Evolutionary conservation across 2,888 invertebrate genomes (phyloP).

Genomic region (Acheta domesticus): DNA sequence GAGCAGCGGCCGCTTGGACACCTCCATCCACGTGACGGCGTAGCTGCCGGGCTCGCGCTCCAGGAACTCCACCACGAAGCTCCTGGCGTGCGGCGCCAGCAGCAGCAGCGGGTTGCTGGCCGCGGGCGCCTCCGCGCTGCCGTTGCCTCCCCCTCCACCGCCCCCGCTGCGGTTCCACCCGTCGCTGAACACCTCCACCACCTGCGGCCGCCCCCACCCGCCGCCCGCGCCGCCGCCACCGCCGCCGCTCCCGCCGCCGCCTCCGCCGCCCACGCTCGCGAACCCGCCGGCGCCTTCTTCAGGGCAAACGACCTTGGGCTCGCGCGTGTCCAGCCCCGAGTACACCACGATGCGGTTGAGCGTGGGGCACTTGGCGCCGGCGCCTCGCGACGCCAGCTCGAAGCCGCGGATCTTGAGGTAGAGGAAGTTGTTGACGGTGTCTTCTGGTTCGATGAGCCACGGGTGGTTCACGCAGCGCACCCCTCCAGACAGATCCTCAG

Average conservation of each 20-base stretch:
- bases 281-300: constrained; percentile 54
- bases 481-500: constrained; percentile 39
- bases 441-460: constrained; percentile 74
- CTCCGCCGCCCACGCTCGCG: constrained; percentile 50
- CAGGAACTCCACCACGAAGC: constrained; percentile 71
- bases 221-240: constrained; percentile 69
- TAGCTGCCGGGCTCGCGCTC: constrained; percentile 71
- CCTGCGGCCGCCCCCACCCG: constrained; percentile 42
- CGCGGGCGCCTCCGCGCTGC: constrained; percentile 36
- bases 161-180: constrained; percentile 56
- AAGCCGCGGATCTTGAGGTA: constrained; percentile 68
- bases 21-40: constrained; percentile 73
- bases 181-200: constrained; percentile 68
- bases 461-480: constrained; percentile 64
- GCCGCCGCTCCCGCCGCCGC: constrained; percentile 44
- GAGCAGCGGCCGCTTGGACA: constrained; percentile 53
- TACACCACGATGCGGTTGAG: constrained; percentile 70
- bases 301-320: constrained; percentile 51
- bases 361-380: constrained; percentile 57
- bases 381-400: constrained; percentile 47
- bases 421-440: constrained; percentile 64
- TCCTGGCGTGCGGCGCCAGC: constrained; percentile 56
- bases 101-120: constrained; percentile 41
- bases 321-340: constrained; percentile 62
- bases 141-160: constrained; percentile 44